These are phyloP conservation scores for Microcebus lehilahytsara DNA, from an alignment of 2,113 vertebrate genomes.

Conservation along the genomic window DNA sequence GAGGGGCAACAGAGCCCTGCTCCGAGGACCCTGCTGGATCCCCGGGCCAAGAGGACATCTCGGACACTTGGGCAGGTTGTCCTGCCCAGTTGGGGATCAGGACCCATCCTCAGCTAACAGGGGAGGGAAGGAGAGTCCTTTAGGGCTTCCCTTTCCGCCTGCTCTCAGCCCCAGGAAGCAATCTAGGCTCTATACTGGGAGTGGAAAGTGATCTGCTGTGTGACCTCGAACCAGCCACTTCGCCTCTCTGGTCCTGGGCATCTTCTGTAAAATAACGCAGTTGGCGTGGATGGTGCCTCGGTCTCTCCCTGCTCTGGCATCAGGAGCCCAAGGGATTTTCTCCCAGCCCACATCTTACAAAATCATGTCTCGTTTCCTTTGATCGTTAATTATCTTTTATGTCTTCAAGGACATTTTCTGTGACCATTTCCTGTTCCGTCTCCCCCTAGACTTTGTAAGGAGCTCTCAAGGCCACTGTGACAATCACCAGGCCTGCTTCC, in stretches of 20 bases:
- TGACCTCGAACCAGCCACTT: background rate
- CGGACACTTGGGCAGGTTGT: background rate
- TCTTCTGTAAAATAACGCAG: background rate
- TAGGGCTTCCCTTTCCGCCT: rapidly evolving
- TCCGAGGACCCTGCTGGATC: rapidly evolving
- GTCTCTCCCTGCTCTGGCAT: background rate
- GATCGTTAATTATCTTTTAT: background rate
- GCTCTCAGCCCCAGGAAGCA: background rate
- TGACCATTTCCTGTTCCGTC: background rate
- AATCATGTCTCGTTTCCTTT: background rate
- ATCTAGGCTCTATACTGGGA: background rate
- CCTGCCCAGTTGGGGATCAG: background rate
- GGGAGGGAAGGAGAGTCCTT: background rate
- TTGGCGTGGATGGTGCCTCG: rapidly evolving
- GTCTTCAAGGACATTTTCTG: background rate
- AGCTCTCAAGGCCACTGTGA: background rate
- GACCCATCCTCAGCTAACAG: background rate
- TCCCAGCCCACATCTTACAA: background rate
- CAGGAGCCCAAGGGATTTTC: background rate
- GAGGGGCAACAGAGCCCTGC: background rate
- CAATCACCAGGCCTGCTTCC: background rate
- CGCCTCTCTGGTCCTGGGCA: background rate
- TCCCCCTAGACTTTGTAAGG: background rate
- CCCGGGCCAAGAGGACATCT: rapidly evolving
- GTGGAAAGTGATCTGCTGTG: background rate